Evolutionary conservation across 37 sponge, comb jelly and placozoan genomes (phyloP).

Genomic region (Amphimedon queenslandica): DNA sequence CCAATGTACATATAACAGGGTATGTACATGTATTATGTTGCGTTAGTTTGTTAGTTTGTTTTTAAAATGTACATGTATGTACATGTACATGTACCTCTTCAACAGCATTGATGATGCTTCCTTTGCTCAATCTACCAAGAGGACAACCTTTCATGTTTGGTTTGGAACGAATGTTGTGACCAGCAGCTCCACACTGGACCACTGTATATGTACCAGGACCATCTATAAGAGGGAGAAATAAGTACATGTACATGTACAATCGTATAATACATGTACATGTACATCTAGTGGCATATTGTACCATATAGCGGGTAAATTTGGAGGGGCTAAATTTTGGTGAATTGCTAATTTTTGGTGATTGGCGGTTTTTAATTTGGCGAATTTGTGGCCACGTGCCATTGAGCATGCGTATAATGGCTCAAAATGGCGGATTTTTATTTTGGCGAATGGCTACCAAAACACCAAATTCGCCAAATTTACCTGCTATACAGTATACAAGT

Average conservation of each 20-base stretch:
- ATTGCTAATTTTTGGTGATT: no score
- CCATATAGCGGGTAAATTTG: no score
- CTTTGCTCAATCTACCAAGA: conserved; percentile 68
- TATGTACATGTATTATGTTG: neutral
- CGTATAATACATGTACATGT: neutral
- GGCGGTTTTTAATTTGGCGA: no score
- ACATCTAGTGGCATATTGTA: no score
- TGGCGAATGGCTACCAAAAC: no score
- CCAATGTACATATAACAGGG: neutral
- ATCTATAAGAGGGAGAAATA: conserved; percentile 15
- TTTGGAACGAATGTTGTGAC: conserved; percentile 85
- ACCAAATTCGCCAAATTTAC: no score
- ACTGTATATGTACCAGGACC: conserved; percentile 87
- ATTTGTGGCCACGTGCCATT: no score
- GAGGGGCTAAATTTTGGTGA: no score
- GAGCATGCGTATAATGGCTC: no score
- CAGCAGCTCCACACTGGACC: conserved; percentile 91
- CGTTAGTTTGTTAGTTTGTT: neutral
- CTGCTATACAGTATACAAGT: neutral
- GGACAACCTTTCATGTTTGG: conserved; percentile 72
- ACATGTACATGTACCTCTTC: conserved; percentile 55
- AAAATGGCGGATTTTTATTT: no score
- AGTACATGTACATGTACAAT: neutral
- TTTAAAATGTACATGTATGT: neutral
- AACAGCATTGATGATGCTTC: conserved; percentile 52